These are phyloP conservation scores for Orthonyx spaldingii DNA, from an alignment of 2,113 vertebrate genomes.

Conservation along the genomic window DNA sequence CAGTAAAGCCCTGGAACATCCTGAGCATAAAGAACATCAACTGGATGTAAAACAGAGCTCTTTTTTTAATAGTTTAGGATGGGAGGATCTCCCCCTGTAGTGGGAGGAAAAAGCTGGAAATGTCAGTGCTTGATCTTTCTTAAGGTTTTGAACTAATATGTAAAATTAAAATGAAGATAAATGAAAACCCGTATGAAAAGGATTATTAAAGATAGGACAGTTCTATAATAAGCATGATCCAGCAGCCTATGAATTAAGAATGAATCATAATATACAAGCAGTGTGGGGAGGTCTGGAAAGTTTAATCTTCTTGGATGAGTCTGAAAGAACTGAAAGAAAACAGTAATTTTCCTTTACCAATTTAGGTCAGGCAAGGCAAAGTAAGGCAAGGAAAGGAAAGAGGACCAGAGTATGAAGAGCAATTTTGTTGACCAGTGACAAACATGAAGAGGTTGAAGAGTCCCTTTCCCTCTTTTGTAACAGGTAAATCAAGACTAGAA, in stretches of 20 bases:
- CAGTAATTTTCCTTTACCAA: background rate
- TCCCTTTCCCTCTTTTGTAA: background rate
- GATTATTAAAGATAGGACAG: background rate
- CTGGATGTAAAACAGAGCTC: slow-evolving; percentile 48
- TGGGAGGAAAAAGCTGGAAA: background rate
- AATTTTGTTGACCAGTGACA: background rate
- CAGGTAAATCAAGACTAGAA: background rate
- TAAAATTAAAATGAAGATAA: slow-evolving; percentile 26
- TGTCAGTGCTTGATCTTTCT: slow-evolving; percentile 6
- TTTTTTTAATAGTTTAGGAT: background rate
- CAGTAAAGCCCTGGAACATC: slow-evolving; percentile 22
- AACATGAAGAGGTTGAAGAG: background rate
- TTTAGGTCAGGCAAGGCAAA: background rate
- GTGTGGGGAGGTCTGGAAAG: slow-evolving; percentile 16
- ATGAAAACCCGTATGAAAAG: background rate
- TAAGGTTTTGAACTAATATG: background rate
- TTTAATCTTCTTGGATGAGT: background rate
- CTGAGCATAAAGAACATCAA: background rate
- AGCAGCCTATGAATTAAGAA: background rate
- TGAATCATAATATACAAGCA: background rate
- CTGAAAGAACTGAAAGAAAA: background rate
- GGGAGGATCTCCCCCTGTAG: background rate
- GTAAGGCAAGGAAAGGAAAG: background rate
- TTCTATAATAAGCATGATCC: background rate
- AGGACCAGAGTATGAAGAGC: background rate